Base-by-base conservation (phyloP, 2,797 vertebrate genomes). In the Melanotaenia nigrans region DNA sequence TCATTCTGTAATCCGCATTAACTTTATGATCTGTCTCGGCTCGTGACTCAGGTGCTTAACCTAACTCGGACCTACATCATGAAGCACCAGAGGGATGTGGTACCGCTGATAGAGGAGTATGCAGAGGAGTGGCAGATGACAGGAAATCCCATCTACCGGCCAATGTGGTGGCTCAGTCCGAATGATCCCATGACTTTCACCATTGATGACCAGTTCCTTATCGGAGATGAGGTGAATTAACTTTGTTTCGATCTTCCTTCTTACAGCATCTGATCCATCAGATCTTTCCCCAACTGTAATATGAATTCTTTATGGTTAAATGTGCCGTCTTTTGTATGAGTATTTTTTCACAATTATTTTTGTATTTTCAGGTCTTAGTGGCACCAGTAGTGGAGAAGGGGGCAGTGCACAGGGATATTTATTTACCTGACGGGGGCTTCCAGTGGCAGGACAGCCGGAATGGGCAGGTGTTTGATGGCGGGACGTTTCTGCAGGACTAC, bases 81-180 rank as follows among this genome's bases (percentile, higher is more conserved):
- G 67, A 94, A 85, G 81, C 97, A 96, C 89, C 94, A 85, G 72
- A 90, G 92, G 36, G 94, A 95, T 0, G 96, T 97, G 0, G 93
- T 95, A 8, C 96, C 96, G 0, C 89, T 97, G 40, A 85, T 97
- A 65, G 69, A 92, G 5, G 96, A 94, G 78, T 95, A 95, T 70
- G 92, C 95, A 0, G 85, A 95, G 58, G 95, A 96, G 62, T 97
- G 96, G 96, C 90, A 83, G 40, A 24, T 18, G 3, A 78, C 65
- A 0, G 95, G 96, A 35, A 84, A 90, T 61, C 96, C 96, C 68
- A 93, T 97, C 85, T 97, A 96, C 85, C 93, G 96, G 4, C 96
- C 96, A 0, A 89, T 94, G 38, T 98, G 96, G 96, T 98, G 96
- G 96, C 90, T 96, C 85, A 96, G 93, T 60, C 96, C 96, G 30